Conservation (phyloP, 2,113 vertebrate species). For the Delphinapterus leucas region DNA sequence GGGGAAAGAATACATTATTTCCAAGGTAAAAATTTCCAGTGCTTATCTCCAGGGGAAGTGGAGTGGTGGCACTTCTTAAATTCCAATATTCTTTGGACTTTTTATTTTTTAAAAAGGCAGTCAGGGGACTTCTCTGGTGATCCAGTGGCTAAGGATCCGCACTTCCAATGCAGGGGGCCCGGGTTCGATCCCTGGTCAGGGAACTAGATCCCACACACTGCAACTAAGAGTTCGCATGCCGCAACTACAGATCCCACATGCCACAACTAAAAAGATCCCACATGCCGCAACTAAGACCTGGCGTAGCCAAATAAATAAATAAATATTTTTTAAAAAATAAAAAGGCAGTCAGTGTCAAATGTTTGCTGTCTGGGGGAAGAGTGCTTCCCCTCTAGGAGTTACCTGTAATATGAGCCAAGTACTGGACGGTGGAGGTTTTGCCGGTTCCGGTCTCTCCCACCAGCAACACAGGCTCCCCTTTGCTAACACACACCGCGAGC, state of each 20-base stretch:
- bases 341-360: not conserved
- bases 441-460: constrained; percentile 98
- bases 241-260: no score
- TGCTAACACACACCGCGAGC: constrained; percentile 91
- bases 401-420: constrained; percentile 94
- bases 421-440: constrained; percentile 96
- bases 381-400: constrained; percentile 29
- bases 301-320: no score
- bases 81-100: not conserved
- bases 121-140: not conserved
- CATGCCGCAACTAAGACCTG: no score
- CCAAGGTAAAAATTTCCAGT: not conserved
- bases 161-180: no score
- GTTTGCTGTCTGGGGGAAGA: not conserved
- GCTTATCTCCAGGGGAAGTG: not conserved
- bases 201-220: no score
- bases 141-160: no score
- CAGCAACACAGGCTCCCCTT: constrained; percentile 92
- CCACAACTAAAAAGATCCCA: no score
- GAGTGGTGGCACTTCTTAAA: not conserved
- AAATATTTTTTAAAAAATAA: not conserved
- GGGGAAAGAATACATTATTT: not conserved
- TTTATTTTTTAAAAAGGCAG: not conserved
- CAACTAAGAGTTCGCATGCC: no score
- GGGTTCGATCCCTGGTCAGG: no score